phyloP scores from a whole-genome alignment of 2,113 vertebrate genomes.

The Dinomys branickii region DNA sequence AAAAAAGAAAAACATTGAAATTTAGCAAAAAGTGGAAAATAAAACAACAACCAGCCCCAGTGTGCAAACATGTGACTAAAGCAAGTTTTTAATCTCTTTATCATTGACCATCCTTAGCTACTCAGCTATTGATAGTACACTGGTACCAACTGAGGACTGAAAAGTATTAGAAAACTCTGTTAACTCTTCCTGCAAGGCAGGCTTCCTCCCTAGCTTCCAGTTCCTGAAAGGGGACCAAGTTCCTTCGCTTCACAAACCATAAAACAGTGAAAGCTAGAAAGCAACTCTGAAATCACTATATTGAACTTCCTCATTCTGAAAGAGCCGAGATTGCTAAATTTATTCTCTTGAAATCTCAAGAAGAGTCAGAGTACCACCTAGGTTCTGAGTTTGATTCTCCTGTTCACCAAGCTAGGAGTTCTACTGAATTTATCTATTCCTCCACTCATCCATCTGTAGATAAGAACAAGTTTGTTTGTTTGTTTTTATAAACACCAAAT shows the following conservation, averaged over 20 bases:
- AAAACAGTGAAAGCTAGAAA: background rate
- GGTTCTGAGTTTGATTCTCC: background rate
- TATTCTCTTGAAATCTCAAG: background rate
- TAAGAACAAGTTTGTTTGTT: too few relatives aligned
- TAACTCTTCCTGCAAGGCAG: background rate
- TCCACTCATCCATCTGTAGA: background rate
- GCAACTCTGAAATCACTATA: background rate
- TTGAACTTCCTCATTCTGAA: conserved; percentile 15
- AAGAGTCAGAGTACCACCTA: background rate
- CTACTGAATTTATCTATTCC: background rate
- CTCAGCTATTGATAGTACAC: background rate
- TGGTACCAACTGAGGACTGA: background rate
- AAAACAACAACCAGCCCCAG: background rate
- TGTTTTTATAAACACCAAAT: background rate
- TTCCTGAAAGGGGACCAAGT: background rate
- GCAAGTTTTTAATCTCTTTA: background rate
- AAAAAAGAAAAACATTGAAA: background rate
- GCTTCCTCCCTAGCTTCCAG: background rate
- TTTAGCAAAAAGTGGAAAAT: background rate
- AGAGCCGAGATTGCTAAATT: background rate
- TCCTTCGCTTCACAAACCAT: background rate
- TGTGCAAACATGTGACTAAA: conserved; percentile 44
- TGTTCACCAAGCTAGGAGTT: background rate
- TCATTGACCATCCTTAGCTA: background rate
- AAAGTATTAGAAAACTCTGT: background rate